phyloP scores from a whole-genome alignment of 1,140 invertebrate genomes.

The Drosophila pruinosa region DNA sequence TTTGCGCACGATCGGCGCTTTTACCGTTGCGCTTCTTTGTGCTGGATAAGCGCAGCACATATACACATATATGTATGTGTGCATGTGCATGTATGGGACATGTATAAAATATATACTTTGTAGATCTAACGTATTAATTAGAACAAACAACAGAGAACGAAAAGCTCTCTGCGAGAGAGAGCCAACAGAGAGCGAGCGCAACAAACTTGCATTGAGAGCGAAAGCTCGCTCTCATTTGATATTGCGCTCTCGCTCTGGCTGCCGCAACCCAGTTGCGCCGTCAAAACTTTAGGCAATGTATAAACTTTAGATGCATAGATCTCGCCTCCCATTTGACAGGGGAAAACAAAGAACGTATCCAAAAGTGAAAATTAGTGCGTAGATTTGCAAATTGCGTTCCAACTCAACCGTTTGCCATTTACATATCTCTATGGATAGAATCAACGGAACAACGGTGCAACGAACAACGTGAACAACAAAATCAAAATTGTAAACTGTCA shows the following conservation, averaged over 20 bases:
- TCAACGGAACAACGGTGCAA: neutral
- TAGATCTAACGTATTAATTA: conserved; percentile 12
- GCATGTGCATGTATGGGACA: neutral
- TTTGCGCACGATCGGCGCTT: conserved; percentile 15
- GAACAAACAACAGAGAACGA: conserved; percentile 10
- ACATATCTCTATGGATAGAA: neutral
- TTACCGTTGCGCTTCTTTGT: too few species aligned
- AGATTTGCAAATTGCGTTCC: conserved; percentile 45
- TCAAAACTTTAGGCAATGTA: conserved; percentile 45
- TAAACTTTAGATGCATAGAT: conserved; percentile 67
- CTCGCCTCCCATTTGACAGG: conserved; percentile 5
- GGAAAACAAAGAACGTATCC: conserved; percentile 37
- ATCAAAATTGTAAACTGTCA: neutral
- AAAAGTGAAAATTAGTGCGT: conserved; percentile 40
- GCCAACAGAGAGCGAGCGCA: neutral
- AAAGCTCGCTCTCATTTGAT: conserved; percentile 32
- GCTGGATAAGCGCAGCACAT: conserved; percentile 6
- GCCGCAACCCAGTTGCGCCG: too few species aligned
- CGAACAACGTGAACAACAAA: neutral
- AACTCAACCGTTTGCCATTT: neutral
- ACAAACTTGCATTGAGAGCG: conserved; percentile 7
- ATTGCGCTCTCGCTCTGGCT: neutral
- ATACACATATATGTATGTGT: neutral
- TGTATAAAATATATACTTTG: conserved; percentile 5
- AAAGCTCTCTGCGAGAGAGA: conserved; percentile 14